A percentile compares a stretch with the other conserved stretches of the same genome.
Evolutionary conservation across 2,113 vertebrate species (phyloP).

Genomic region (Thryonomys swinderianus): DNA sequence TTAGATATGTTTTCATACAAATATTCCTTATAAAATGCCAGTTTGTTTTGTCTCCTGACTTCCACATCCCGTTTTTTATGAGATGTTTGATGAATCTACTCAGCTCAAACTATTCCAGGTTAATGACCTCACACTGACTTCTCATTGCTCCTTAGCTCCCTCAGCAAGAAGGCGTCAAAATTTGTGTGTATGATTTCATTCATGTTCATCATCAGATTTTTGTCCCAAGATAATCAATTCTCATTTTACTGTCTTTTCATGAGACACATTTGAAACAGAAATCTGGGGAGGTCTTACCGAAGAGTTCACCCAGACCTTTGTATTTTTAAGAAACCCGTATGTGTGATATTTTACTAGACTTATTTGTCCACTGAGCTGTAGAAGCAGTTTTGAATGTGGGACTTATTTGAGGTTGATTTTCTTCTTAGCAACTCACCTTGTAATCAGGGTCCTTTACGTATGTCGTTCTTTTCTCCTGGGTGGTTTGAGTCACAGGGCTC

Average conservation of each 20-base stretch:
- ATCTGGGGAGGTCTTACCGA: neutral
- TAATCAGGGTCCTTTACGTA: constrained; percentile 14
- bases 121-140: neutral
- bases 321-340: constrained; percentile 13
- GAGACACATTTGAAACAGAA: neutral
- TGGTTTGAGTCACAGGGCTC: constrained; percentile 64
- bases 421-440: constrained; percentile 9
- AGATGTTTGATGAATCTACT: neutral
- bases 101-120: neutral
- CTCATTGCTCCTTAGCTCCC: neutral
- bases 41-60: neutral
- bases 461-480: constrained; percentile 50
- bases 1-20: neutral
- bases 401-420: neutral
- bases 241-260: neutral
- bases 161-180: neutral
- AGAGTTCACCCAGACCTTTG: too few relatives aligned
- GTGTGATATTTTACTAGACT: neutral
- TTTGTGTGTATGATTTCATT: neutral
- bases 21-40: neutral
- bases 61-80: neutral
- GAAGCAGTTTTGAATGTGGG: constrained; percentile 39
- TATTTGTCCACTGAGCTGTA: neutral
- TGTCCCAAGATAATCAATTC: neutral
- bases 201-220: constrained; percentile 5